Base-by-base conservation (phyloP, 2,797 vertebrate genomes). In the Decapterus maruadsi region DNA sequence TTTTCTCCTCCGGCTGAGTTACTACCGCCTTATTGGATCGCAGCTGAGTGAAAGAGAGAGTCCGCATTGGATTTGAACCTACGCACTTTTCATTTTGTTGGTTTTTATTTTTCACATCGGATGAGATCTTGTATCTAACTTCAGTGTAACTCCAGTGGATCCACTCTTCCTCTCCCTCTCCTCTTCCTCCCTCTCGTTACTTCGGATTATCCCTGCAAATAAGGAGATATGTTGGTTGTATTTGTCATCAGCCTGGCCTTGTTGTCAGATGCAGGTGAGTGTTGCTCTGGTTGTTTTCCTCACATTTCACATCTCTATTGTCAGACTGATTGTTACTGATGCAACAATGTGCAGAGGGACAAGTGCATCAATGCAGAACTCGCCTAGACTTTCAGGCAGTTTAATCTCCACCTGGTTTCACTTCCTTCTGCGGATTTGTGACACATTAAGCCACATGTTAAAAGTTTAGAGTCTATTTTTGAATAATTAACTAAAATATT, bases 251-350 rank as follows among this genome's bases (percentile, higher is more conserved):
- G 75, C 54, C 69, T 92, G 85, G 84, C 82, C 45, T 61, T 82
- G 76, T 61, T 90, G 70, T 89, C 86, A 86, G 71, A 89, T 72
- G 56, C 92, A 95, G 94, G 94, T 95, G 57, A 83, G 94, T 91
- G 63, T 40, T 42, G 34, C 55, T 29, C 9, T 42, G 6, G 7
- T 3, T 26, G 26, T 26, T 50, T 54, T 60, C 29, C 31, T 4
- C 12, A 43, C 48, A 68, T 43, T 6, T 46, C 75, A 69, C 65
- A 75, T 80, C 64, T 26, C 7, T 1, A 14, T 72, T 69, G 13
- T 65, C 34, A 55, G 38, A 38, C n/a, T 57, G 53, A 36, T 53
- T 68, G 43, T 61, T 60, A 34, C 19, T 31, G 13, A 31, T 29
- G 42, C 51, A 58, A 58, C 72, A 67, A 34, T 63, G 54, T 79